Evolutionary conservation across 2,113 vertebrate species (phyloP).

Genomic region (Lontra canadensis): DNA sequence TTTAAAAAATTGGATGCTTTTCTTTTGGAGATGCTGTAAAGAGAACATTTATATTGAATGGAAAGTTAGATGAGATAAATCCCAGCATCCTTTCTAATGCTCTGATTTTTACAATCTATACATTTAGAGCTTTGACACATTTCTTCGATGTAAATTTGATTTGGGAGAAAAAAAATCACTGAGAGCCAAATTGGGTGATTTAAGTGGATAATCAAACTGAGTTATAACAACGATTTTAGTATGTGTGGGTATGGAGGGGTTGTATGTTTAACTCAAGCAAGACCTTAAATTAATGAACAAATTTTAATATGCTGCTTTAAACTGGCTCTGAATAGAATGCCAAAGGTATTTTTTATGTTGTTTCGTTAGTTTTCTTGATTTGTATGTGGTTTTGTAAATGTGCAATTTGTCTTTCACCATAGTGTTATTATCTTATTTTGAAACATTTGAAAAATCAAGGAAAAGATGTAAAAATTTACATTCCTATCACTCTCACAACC

Average conservation of each 20-base stretch:
- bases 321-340: neutral
- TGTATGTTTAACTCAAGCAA: neutral
- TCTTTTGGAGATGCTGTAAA: neutral
- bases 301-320: neutral
- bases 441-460: neutral
- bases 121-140: neutral
- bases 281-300: neutral
- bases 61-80: neutral
- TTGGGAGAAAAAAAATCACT: neutral
- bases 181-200: neutral
- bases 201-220: neutral
- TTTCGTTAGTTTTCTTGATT: neutral
- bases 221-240: neutral
- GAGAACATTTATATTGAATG: neutral
- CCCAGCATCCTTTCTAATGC: neutral
- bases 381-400: neutral
- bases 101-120: neutral
- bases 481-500: neutral
- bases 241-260: neutral
- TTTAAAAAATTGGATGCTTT: neutral
- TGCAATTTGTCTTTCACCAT: neutral
- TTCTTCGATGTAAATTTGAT: constrained; percentile 27
- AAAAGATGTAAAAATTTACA: neutral
- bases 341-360: neutral
- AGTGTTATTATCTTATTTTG: neutral